phyloP scores from a whole-genome alignment of 2,797 vertebrate species.

The Pitangus sulphuratus region DNA sequence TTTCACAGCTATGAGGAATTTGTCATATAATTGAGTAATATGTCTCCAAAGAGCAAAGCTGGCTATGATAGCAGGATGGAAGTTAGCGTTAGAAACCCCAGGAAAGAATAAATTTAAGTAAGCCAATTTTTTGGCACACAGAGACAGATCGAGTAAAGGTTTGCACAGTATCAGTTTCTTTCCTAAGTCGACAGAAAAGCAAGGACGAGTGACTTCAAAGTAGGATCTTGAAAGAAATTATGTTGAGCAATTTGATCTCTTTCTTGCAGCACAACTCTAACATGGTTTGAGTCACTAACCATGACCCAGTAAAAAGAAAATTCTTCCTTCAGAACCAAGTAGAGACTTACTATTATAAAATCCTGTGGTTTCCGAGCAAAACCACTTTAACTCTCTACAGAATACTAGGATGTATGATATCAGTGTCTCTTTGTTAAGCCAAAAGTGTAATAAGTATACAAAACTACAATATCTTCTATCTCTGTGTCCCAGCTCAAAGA shows the following conservation, averaged over 20 bases:
- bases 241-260: not conserved
- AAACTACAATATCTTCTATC: not conserved
- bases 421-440: not conserved
- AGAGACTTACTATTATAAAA: not conserved
- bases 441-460: not conserved
- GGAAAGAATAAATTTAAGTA: not conserved
- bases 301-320: not conserved
- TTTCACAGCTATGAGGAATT: conserved; percentile 3
- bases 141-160: not conserved
- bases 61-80: not conserved
- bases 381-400: not conserved
- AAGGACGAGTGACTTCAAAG: not conserved
- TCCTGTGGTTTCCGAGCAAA: not conserved
- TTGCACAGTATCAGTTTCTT: not conserved
- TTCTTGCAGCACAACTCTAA: not conserved
- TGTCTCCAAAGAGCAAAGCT: conserved; percentile 25
- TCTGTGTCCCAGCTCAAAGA: not conserved
- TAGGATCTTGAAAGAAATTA: not conserved
- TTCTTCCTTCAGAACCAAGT: not conserved
- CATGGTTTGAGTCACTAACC: not conserved
- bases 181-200: not conserved
- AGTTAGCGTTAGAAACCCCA: not conserved
- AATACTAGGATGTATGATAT: not conserved
- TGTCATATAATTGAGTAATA: not conserved
- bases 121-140: not conserved